Evolutionary conservation across 2,888 invertebrate species (phyloP).

Genomic region (Habrosyne pyritoides): DNA sequence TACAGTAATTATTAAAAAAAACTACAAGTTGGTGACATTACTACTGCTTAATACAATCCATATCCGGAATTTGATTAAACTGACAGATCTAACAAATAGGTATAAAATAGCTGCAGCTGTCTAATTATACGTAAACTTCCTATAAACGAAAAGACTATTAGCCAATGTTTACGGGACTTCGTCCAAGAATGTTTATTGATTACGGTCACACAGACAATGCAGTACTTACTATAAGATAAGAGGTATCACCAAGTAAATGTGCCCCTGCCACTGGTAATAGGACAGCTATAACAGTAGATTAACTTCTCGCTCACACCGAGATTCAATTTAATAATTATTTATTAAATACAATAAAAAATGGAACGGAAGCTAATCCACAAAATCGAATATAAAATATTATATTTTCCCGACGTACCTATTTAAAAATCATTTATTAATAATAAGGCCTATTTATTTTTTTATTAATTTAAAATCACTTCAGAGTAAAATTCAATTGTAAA

Average conservation of each 20-base stretch:
- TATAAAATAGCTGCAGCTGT: background rate
- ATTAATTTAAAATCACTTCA: no score
- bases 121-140: constrained; percentile 5
- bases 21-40: no score
- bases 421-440: no score
- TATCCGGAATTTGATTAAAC: background rate
- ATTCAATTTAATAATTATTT: background rate
- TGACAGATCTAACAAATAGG: background rate
- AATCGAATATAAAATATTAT: no score
- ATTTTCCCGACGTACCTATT: no score
- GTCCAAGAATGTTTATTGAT: constrained; percentile 71
- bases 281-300: background rate
- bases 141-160: constrained; percentile 11
- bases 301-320: background rate
- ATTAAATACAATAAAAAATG: no score
- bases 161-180: constrained; percentile 55
- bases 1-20: no score
- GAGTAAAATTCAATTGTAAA: no score
- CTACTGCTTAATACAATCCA: background rate
- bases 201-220: constrained; percentile 55
- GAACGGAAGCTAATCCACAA: no score
- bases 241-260: constrained; percentile 38
- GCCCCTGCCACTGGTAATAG: constrained; percentile 33
- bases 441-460: no score
- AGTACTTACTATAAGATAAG: constrained; percentile 50